A percentile compares a stretch with the other conserved stretches of the same genome.
Evolutionary conservation across 2,797 vertebrate species (phyloP).

Genomic region (Uromys caudimaculatus): DNA sequence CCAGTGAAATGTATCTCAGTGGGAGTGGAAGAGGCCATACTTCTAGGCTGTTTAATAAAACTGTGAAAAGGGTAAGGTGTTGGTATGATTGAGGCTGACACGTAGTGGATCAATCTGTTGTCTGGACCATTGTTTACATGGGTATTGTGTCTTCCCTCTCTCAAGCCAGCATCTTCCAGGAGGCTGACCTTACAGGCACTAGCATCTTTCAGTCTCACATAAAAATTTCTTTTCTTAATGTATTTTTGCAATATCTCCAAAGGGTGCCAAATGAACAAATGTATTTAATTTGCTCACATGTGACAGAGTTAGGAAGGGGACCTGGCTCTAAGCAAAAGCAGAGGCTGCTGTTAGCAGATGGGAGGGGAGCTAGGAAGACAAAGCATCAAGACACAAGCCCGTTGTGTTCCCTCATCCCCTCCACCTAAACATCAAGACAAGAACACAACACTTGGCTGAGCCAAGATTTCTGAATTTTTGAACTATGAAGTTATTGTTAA

Average conservation of each 20-base stretch:
- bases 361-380: not conserved
- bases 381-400: not conserved
- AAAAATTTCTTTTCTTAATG: not conserved
- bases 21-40: not conserved
- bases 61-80: not conserved
- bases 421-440: not conserved
- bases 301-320: not conserved
- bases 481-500: not conserved
- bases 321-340: not conserved
- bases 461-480: conserved; percentile 22
- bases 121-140: not conserved
- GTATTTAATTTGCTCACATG: not conserved
- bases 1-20: not conserved
- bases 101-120: not conserved
- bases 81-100: not conserved
- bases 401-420: not conserved
- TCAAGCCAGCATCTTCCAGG: not conserved
- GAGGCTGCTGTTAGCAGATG: not conserved
- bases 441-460: not conserved
- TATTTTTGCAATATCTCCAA: not conserved
- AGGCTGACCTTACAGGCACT: not conserved
- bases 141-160: not conserved
- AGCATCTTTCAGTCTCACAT: not conserved
- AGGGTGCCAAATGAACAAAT: not conserved
- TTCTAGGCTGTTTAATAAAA: not conserved